Conservation (phyloP, 2,888 invertebrate genomes). For the Sycophila texana region DNA sequence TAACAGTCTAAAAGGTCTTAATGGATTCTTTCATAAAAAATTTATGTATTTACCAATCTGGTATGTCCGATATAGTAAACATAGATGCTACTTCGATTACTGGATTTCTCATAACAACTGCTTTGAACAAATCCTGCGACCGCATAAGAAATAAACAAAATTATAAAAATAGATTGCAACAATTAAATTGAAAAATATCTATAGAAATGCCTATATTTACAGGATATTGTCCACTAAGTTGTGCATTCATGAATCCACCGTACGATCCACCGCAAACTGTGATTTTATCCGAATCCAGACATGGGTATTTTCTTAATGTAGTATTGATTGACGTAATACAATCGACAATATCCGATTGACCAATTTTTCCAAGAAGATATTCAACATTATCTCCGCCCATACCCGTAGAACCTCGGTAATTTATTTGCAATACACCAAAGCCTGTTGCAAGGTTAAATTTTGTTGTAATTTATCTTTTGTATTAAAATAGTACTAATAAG, state of each 20-base stretch:
- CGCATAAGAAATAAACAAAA: conserved; percentile 11
- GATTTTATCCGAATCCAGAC: conserved; percentile 80
- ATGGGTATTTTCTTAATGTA: conserved; percentile 78
- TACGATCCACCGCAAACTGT: conserved; percentile 91
- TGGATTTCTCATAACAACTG: conserved; percentile 88
- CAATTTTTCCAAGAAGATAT: conserved; percentile 84
- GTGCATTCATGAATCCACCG: conserved; percentile 91
- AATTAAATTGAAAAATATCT: conserved; percentile 4
- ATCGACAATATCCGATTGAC: conserved; percentile 88
- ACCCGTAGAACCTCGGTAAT: conserved; percentile 89
- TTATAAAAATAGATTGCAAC: too few relatives aligned
- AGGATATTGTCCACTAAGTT: conserved; percentile 90
- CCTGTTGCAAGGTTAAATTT: conserved; percentile 75
- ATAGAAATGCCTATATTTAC: conserved; percentile 72
- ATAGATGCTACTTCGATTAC: conserved; percentile 87
- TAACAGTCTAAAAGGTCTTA: background rate
- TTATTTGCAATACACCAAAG: conserved; percentile 82
- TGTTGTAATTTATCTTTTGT: background rate
- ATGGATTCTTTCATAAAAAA: background rate
- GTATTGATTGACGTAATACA: conserved; percentile 83
- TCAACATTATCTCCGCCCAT: conserved; percentile 84
- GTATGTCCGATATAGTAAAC: conserved; percentile 86
- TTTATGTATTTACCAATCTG: conserved; percentile 86
- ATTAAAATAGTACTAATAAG: background rate
- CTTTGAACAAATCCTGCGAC: conserved; percentile 80